A percentile compares a stretch with the other conserved stretches of the same genome.
These are phyloP conservation scores for Cryptophagus acutangulus DNA, from an alignment of 2,888 invertebrate species.

Conservation along the genomic window DNA sequence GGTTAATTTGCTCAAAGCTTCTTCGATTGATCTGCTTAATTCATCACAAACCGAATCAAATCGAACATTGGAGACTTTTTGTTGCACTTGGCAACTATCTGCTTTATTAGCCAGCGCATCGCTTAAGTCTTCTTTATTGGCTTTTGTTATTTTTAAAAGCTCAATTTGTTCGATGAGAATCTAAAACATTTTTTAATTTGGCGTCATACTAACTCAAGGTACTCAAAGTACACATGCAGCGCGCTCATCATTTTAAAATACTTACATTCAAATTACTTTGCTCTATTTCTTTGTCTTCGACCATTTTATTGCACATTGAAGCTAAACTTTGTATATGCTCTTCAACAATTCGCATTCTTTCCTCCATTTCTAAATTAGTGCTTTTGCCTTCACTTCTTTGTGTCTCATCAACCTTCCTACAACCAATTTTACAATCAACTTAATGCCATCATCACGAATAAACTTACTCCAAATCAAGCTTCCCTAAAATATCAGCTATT, in stretches of 20 bases:
- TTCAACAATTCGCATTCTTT: too few species aligned
- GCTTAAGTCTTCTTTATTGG: constrained; percentile 66
- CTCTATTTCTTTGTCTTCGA: constrained; percentile 55
- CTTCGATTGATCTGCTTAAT: constrained; percentile 59
- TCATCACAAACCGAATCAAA: constrained; percentile 67
- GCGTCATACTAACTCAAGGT: constrained; percentile 6
- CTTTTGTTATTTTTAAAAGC: constrained; percentile 60
- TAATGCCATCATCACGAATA: too few species aligned
- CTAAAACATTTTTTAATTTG: constrained; percentile 42
- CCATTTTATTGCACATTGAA: constrained; percentile 46
- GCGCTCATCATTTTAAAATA: not conserved
- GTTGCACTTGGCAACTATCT: constrained; percentile 61
- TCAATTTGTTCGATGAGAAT: constrained; percentile 61
- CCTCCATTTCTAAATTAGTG: too few species aligned
- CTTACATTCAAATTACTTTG: constrained; percentile 53
- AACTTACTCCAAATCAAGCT: constrained; percentile 27
- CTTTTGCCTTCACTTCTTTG: too few species aligned
- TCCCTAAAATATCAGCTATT: constrained; percentile 38
- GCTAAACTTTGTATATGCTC: too few species aligned
- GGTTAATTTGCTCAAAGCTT: constrained; percentile 57
- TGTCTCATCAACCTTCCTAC: too few species aligned
- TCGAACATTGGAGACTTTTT: constrained; percentile 69
- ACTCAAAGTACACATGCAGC: not conserved
- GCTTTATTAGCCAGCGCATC: constrained; percentile 72
- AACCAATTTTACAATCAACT: too few species aligned